phyloP scores from a whole-genome alignment of 2,113 vertebrate genomes.

The Centropus bengalensis region DNA sequence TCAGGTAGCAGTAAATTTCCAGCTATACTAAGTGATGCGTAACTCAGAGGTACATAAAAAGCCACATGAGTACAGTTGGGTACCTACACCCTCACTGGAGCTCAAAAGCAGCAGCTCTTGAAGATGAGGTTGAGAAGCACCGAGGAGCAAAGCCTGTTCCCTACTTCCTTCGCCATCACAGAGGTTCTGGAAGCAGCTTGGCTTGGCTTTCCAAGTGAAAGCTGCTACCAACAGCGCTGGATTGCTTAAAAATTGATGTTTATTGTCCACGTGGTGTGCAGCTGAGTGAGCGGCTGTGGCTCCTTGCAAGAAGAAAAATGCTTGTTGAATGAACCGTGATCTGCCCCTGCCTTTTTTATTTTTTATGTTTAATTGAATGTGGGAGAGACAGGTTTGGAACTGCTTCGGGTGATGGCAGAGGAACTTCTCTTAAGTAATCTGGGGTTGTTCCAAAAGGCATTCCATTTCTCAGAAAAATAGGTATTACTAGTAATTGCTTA shows the following conservation, averaged over 20 bases:
- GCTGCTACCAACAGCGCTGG: background rate
- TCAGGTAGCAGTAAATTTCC: background rate
- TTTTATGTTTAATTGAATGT: conserved; percentile 6
- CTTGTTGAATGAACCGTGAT: background rate
- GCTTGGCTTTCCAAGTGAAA: background rate
- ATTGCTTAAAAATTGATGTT: conserved; percentile 14
- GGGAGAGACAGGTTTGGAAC: conserved; percentile 38
- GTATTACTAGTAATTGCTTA: conserved; percentile 34
- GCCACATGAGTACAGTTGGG: background rate
- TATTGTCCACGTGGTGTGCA: conserved; percentile 14
- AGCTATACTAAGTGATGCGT: rapidly evolving
- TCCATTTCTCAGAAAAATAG: conserved; percentile 66
- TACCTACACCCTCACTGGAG: background rate
- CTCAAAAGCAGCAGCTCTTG: background rate
- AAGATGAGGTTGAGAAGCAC: background rate
- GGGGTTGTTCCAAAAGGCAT: conserved; percentile 35
- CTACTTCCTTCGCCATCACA: background rate
- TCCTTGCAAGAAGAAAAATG: background rate
- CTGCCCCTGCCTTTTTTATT: background rate
- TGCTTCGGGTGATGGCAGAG: background rate
- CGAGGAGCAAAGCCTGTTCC: background rate
- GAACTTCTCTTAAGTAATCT: conserved; percentile 26
- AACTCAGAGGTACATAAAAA: background rate
- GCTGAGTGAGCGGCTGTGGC: background rate
- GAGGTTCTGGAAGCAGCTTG: background rate